Percentiles rank a stretch among this genome's conserved stretches.
Evolutionary conservation across 2,888 invertebrate genomes (phyloP).

Genomic region (Pheosia gnoma): DNA sequence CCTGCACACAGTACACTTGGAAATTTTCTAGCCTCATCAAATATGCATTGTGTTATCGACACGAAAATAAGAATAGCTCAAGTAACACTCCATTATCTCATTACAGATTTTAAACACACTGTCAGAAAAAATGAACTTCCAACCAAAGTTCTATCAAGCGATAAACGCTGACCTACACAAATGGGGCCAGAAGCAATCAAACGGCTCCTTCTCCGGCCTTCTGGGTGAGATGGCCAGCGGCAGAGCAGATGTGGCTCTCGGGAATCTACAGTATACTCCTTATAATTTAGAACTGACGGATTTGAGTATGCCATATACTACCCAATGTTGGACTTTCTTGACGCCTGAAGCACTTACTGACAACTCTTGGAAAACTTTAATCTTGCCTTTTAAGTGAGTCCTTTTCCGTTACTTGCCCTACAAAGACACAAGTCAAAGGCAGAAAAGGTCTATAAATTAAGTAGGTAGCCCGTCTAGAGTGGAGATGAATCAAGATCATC

Average conservation of each 20-base stretch:
- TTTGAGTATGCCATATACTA: conserved; percentile 90
- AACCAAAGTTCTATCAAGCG: conserved; percentile 87
- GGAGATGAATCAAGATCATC: too few species aligned
- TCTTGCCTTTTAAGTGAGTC: conserved; percentile 90
- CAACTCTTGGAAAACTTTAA: conserved; percentile 93
- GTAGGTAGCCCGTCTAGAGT: too few species aligned
- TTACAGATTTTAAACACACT: conserved; percentile 87
- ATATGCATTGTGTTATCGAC: too few species aligned
- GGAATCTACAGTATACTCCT: conserved; percentile 90
- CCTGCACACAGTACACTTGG: too few species aligned
- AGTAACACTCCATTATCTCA: not conserved
- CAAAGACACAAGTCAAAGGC: too few species aligned
- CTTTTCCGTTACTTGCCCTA: not conserved
- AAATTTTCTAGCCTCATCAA: too few species aligned
- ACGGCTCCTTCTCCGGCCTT: conserved; percentile 88
- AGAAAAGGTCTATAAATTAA: too few species aligned
- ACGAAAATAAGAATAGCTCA: too few species aligned
- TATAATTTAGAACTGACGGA: conserved; percentile 88
- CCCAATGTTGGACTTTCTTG: conserved; percentile 92
- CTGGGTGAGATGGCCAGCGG: conserved; percentile 89
- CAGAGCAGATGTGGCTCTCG: conserved; percentile 89
- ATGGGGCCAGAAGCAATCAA: conserved; percentile 87
- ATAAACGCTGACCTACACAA: conserved; percentile 83
- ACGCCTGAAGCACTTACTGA: conserved; percentile 92
- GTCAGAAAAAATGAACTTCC: conserved; percentile 88